Percentiles rank a stretch among this genome's conserved stretches.
phyloP scores from a whole-genome alignment of 1,140 invertebrate genomes.

The Heliconius hermathena region DNA sequence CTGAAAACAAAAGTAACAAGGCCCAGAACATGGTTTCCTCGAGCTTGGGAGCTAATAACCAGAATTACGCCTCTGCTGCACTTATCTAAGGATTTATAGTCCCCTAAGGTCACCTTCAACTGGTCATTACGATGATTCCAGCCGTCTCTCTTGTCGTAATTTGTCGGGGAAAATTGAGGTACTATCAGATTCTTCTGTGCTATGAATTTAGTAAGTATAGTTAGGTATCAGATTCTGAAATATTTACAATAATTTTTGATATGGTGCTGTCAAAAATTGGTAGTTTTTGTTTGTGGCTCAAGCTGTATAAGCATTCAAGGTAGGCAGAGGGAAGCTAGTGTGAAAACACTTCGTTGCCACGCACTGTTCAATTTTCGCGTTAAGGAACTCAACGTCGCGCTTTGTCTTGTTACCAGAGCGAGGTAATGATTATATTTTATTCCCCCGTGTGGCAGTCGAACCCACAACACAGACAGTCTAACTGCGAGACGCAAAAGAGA shows the following conservation, averaged over 20 bases:
- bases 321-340: no score
- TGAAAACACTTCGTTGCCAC: no score
- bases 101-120: slow-evolving; percentile 41
- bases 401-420: no score
- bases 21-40: slow-evolving; percentile 22
- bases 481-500: no score
- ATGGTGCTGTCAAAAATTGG: no score
- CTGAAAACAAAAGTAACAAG: slow-evolving; percentile 19
- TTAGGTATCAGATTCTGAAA: background rate
- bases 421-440: no score
- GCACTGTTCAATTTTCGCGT: no score
- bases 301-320: no score
- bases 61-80: slow-evolving; percentile 41
- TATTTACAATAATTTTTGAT: background rate
- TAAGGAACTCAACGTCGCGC: no score
- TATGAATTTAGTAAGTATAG: background rate
- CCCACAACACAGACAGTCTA: no score
- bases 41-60: slow-evolving; percentile 40
- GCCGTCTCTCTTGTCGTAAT: slow-evolving; percentile 38
- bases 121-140: slow-evolving; percentile 39
- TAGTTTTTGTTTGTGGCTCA: no score
- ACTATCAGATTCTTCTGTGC: slow-evolving; percentile 38
- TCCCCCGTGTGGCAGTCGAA: no score
- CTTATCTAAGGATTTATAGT: slow-evolving; percentile 40
- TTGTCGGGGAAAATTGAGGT: slow-evolving; percentile 43